These are phyloP conservation scores for Empidonax alnorum DNA, from an alignment of 2,113 vertebrate genomes.

Conservation along the genomic window DNA sequence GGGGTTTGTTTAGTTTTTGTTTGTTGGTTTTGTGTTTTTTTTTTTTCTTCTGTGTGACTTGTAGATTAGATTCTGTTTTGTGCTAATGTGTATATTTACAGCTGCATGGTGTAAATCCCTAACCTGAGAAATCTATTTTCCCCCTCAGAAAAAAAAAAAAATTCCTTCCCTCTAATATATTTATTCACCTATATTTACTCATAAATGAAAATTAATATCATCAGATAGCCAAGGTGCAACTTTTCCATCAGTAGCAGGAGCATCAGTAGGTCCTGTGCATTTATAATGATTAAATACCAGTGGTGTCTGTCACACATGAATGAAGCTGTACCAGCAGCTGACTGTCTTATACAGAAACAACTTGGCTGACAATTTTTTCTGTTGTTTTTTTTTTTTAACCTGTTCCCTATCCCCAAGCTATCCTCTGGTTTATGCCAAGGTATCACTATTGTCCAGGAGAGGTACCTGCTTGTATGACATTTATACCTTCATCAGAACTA, in stretches of 20 bases:
- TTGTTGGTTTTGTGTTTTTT: too few species aligned
- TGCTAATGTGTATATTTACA: neutral
- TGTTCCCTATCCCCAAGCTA: neutral
- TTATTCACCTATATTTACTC: neutral
- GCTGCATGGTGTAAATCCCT: neutral
- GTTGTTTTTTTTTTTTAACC: neutral
- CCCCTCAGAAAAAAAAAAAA: neutral
- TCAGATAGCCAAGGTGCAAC: neutral
- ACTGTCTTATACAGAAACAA: neutral
- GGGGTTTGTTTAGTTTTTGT: too few species aligned
- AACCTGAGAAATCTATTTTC: neutral
- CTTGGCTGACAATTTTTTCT: neutral
- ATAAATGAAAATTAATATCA: constrained; percentile 12
- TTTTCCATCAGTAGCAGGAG: neutral
- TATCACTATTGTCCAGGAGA: neutral
- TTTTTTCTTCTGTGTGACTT: neutral
- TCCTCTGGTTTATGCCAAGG: neutral
- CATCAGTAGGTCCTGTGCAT: neutral
- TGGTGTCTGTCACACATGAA: neutral
- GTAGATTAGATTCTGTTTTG: neutral
- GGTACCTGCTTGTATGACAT: neutral
- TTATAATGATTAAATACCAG: neutral
- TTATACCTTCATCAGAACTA: neutral
- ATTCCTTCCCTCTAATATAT: neutral
- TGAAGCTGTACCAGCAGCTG: neutral